Evolutionary conservation across 2,888 invertebrate species (phyloP), one percentile per base, ranked within the genome.

Genomic region (Lasioglossum marginatum): DNA sequence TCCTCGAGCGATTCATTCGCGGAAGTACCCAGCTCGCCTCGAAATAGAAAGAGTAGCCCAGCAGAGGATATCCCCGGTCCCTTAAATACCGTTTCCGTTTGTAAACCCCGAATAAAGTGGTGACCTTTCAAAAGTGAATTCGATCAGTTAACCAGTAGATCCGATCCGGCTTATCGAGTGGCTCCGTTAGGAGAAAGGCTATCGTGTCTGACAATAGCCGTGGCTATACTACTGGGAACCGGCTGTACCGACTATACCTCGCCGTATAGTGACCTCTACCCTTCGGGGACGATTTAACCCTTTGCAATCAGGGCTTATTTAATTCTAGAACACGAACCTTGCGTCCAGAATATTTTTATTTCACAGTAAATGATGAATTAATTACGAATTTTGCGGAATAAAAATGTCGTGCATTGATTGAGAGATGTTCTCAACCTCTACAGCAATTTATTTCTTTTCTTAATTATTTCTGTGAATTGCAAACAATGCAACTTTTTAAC

Each of bases 181-280:
- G 83, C 83, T 77, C 79, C 70, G 40, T 79, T 34, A 45, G 79
- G 78, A 83, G 88, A 84, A 81, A 83, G 83, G 82, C 81, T 76
- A 75, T 74, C 82, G 82, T 76, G 93, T 89, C 93, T 88, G 93
- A 93, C 92, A 89, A 88, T 88, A 90, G 87, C 79, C 74, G 76
- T 79, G 89, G 86, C 77, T 90, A 74, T 88, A 92, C 93, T 91
- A 93, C 93, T 93, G 86, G 87, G 63, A 76, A 78, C 43, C 76
- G 45, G 71, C 70, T 86, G 40, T 63, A 52, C 73, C n/a, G 73
- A 60, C 73, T 60, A 27, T 79, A 76, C 43, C 87, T 74, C 70
- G 79, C 79, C 73, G 23, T n/a, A 45, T 57, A 27, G 45, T 40
- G 76, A 43, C 66, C 63, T 52, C 23, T 63, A 19, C 19, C 19